phyloP scores from a whole-genome alignment of 1,140 invertebrate genomes.

The Holcopasites calliopsidis region DNA sequence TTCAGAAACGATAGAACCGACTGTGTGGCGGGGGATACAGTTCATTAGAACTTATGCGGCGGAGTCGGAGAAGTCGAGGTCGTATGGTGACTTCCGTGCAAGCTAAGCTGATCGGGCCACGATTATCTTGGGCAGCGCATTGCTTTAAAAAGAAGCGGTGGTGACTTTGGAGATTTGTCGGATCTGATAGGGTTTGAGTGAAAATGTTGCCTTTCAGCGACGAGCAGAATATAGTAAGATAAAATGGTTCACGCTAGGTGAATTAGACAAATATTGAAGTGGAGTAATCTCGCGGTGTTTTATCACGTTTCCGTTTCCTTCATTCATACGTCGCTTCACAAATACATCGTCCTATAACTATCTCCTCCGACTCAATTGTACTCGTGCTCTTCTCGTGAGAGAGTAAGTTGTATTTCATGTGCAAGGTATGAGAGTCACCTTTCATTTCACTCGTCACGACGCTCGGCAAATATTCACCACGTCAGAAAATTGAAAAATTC shows the following conservation, averaged over 20 bases:
- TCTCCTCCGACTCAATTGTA: background rate
- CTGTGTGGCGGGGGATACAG: background rate
- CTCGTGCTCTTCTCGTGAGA: too few species aligned
- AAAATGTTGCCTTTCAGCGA: too few species aligned
- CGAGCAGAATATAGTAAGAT: background rate
- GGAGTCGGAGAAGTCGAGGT: slow-evolving; percentile 17
- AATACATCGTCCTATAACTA: background rate
- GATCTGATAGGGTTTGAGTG: too few species aligned
- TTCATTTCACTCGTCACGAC: background rate
- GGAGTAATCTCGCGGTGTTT: too few species aligned
- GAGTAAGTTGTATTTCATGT: too few species aligned
- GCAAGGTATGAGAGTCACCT: too few species aligned
- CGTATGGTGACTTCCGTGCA: slow-evolving; percentile 9
- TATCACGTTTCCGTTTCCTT: background rate
- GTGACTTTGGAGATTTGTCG: background rate
- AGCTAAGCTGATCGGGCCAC: fast-evolving
- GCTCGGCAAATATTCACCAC: background rate
- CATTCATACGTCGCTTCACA: background rate
- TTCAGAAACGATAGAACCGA: too few species aligned
- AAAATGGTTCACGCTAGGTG: too few species aligned
- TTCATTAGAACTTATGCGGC: background rate
- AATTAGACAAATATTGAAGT: too few species aligned
- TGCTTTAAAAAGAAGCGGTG: too few species aligned
- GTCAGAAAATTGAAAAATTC: background rate
- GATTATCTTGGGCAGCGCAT: background rate